Conservation (phyloP, 2,113 vertebrate genomes). For the Austrofundulus limnaeus region DNA sequence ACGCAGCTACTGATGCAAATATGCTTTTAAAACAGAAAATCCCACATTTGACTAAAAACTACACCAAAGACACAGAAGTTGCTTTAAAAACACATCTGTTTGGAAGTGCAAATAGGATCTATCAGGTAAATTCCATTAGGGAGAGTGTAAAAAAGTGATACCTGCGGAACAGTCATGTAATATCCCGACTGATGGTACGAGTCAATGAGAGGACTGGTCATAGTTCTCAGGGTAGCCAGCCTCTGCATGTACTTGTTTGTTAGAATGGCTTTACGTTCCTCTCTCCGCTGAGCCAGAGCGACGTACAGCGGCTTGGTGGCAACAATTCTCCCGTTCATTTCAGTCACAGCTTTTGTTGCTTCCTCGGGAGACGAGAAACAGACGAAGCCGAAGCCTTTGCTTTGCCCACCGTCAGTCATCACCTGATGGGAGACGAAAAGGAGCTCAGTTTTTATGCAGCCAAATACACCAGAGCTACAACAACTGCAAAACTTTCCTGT, state of each 20-base stretch:
- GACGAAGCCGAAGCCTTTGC: slow-evolving; percentile 98
- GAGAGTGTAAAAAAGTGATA: slow-evolving; percentile 52
- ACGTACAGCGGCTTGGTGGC: slow-evolving; percentile 96
- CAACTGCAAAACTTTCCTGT: no score
- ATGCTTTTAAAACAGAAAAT: no score
- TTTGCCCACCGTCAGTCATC: slow-evolving; percentile 93
- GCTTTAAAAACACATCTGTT: neutral
- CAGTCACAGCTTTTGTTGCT: slow-evolving; percentile 95
- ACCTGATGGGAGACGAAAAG: slow-evolving; percentile 76
- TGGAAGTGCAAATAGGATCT: no score
- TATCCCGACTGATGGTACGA: slow-evolving; percentile 88
- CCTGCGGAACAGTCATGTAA: slow-evolving; percentile 89
- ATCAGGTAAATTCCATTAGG: no score
- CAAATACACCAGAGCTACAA: no score
- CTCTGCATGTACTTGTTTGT: slow-evolving; percentile 97
- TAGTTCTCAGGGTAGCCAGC: slow-evolving; percentile 83
- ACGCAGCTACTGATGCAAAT: no score
- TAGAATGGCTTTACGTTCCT: slow-evolving; percentile 94
- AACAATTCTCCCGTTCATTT: slow-evolving; percentile 95
- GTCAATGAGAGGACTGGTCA: slow-evolving; percentile 84
- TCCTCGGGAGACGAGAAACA: slow-evolving; percentile 98
- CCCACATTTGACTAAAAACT: no score
- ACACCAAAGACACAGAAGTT: no score
- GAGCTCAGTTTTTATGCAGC: no score
- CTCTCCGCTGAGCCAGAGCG: slow-evolving; percentile 91